phyloP scores from a whole-genome alignment of 2,888 invertebrate species.

The Myopa testacea region DNA sequence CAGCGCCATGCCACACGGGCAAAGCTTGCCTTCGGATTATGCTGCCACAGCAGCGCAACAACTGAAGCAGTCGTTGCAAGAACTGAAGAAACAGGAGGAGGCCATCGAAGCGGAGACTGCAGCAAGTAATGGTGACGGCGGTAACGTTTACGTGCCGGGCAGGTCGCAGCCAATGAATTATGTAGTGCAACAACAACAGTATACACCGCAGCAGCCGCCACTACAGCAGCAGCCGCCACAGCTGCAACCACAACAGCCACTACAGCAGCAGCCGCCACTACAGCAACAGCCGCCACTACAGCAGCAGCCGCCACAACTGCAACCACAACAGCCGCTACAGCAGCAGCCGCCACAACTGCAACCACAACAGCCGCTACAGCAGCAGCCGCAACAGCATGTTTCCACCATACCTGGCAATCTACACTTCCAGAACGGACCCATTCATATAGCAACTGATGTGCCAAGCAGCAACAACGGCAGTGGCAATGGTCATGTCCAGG shows the following conservation, averaged over 20 bases:
- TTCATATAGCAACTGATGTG: conserved; percentile 48
- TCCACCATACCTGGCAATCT: conserved; percentile 58
- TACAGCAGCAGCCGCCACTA: conserved; percentile 61
- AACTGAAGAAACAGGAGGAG: conserved; percentile 61
- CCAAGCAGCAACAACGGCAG: conserved; percentile 51
- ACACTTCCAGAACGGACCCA: conserved; percentile 56
- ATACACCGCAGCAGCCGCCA: conserved; percentile 54
- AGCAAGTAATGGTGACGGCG: conserved; percentile 33
- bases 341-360: too few relatives aligned
- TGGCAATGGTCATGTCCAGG: conserved; percentile 40
- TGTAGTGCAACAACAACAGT: conserved; percentile 37
- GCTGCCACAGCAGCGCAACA: conserved; percentile 61
- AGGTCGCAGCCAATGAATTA: conserved; percentile 52
- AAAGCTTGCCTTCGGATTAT: conserved; percentile 66
- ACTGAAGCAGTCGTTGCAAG: conserved; percentile 63
- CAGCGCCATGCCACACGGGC: conserved; percentile 63
- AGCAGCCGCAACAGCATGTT: conserved; percentile 60
- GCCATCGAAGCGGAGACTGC: conserved; percentile 55
- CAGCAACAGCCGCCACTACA: too few relatives aligned
- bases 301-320: conserved; percentile 62
- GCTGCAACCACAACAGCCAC: too few relatives aligned
- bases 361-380: conserved; percentile 45
- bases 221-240: too few relatives aligned
- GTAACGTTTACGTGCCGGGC: conserved; percentile 49
- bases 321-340: too few relatives aligned